Evolutionary conservation across 2,888 invertebrate species (phyloP).

Genomic region (Synergus umbraculus): DNA sequence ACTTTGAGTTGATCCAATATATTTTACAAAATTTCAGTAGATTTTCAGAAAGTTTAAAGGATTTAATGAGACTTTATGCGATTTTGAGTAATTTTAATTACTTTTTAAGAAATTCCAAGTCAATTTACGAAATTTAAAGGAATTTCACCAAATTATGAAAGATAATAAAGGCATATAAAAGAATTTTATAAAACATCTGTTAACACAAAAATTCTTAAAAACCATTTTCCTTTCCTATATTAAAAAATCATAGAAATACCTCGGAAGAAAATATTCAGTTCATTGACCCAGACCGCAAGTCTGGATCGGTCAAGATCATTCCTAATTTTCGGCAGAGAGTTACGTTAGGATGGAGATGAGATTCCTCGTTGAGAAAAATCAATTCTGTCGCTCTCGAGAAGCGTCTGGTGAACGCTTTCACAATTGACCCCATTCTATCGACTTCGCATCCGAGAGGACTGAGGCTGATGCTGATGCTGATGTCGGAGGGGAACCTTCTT

Average conservation of each 20-base stretch:
- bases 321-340: slow-evolving; percentile 12
- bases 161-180: too few relatives aligned
- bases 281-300: slow-evolving; percentile 5
- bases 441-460: slow-evolving; percentile 55
- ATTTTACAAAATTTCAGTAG: too few relatives aligned
- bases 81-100: too few relatives aligned
- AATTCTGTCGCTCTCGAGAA: slow-evolving; percentile 52
- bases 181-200: not conserved
- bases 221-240: not conserved
- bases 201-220: not conserved
- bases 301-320: not conserved
- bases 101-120: too few relatives aligned
- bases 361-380: slow-evolving; percentile 48
- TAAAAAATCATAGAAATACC: not conserved
- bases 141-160: too few relatives aligned
- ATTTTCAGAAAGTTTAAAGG: too few relatives aligned
- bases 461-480: slow-evolving; percentile 47
- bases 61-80: too few relatives aligned
- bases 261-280: not conserved
- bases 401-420: slow-evolving; percentile 60
- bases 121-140: too few relatives aligned
- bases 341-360: slow-evolving; percentile 25
- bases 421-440: slow-evolving; percentile 69
- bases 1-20: too few relatives aligned
- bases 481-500: slow-evolving; percentile 50